Evolutionary conservation across 2,113 vertebrate genomes (phyloP).

Genomic region (Stigmatopora argus): DNA sequence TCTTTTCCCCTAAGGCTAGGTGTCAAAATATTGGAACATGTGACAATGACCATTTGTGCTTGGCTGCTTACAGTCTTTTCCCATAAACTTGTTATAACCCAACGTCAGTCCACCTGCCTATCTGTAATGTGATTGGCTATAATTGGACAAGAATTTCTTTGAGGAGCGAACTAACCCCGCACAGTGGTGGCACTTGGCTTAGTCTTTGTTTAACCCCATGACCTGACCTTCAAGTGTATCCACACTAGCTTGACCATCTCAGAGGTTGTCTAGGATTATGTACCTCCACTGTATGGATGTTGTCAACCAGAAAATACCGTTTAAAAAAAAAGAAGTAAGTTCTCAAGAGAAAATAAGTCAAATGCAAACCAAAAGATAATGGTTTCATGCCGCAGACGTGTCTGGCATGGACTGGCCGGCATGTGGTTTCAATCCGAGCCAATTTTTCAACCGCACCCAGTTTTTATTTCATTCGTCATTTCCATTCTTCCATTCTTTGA

Average conservation of each 20-base stretch:
- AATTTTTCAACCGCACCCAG: conserved; percentile 13
- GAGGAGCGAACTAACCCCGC: conserved; percentile 22
- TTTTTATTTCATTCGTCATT: conserved; percentile 19
- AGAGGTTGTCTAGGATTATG: conserved; percentile 11
- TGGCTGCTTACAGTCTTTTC: conserved; percentile 22
- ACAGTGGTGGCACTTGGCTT: conserved; percentile 16
- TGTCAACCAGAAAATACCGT: neutral
- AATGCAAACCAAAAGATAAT: neutral
- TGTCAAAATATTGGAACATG: conserved; percentile 25
- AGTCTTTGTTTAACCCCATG: conserved; percentile 24
- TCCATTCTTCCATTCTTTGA: conserved; percentile 16
- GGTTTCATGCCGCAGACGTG: neutral
- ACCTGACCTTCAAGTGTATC: conserved; percentile 19
- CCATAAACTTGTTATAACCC: conserved; percentile 42
- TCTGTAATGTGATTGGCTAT: conserved; percentile 48
- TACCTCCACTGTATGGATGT: conserved; percentile 1
- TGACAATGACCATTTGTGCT: conserved; percentile 19
- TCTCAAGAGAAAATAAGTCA: neutral
- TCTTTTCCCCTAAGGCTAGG: conserved; percentile 13
- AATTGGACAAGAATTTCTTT: conserved; percentile 36
- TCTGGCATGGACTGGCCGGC: conserved; percentile 4
- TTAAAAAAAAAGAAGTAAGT: neutral
- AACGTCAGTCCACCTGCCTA: conserved; percentile 11
- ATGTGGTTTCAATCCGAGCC: conserved; percentile 27
- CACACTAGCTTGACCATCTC: conserved; percentile 21